Conservation (phyloP, 2,797 vertebrate genomes). For the Hephaestus fuliginosus region DNA sequence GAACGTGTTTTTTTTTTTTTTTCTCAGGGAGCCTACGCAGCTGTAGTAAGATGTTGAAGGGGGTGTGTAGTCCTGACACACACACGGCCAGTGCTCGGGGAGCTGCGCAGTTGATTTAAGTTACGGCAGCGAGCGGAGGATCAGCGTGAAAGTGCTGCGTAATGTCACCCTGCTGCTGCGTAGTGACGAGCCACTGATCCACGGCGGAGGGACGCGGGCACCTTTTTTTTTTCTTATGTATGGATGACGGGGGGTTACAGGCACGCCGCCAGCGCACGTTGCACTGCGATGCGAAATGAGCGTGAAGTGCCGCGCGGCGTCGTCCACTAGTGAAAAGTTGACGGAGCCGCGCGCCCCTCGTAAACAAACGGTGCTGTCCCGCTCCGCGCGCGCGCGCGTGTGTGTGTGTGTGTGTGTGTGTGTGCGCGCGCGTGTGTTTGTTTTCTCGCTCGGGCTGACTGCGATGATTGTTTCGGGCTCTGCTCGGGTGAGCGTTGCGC, state of each 20-base stretch:
- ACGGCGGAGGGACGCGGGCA: background rate
- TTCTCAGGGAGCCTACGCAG: constrained; percentile 67
- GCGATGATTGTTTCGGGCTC: constrained; percentile 7
- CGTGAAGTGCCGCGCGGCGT: too few species aligned
- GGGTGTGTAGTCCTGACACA: constrained; percentile 63
- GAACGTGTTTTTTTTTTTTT: constrained; percentile 38
- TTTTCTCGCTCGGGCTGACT: background rate
- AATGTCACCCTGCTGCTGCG: constrained; percentile 56
- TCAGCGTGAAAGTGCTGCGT: constrained; percentile 66
- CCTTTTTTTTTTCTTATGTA: too few species aligned
- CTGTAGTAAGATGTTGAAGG: constrained; percentile 68
- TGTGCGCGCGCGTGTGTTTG: too few species aligned
- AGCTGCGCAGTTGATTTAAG: constrained; percentile 82
- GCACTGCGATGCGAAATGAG: too few species aligned
- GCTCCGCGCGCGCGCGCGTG: too few species aligned
- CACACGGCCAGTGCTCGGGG: constrained; percentile 35
- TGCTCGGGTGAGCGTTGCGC: constrained; percentile 72
- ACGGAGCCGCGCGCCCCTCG: too few species aligned
- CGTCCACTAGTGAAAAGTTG: too few species aligned
- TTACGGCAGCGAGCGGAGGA: constrained; percentile 49
- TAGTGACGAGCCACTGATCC: constrained; percentile 36
- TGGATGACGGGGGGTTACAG: too few species aligned
- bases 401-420: too few species aligned
- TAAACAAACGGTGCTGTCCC: too few species aligned
- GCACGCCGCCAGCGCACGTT: too few species aligned